Conservation (phyloP, 2,888 invertebrate species). For the Lasioglossum morio region DNA sequence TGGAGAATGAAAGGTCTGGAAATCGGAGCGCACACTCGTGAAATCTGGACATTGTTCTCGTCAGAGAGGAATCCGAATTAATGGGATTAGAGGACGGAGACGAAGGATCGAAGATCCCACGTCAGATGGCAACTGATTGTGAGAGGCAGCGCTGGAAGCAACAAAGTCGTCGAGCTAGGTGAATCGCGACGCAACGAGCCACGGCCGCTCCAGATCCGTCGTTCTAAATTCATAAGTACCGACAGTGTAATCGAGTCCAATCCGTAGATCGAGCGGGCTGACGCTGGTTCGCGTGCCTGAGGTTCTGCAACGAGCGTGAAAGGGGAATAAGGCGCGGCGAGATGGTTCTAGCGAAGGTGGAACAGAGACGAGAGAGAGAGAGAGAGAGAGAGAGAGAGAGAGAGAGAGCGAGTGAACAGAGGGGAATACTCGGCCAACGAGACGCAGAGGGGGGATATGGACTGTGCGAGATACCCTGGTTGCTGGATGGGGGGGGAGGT, state of each 20-base stretch:
- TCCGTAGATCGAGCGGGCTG: constrained; percentile 56
- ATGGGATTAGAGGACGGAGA: neutral
- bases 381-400: no score
- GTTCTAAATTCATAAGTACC: constrained; percentile 76
- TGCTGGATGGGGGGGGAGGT: constrained; percentile 74
- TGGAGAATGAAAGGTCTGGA: neutral
- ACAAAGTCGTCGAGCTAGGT: constrained; percentile 29
- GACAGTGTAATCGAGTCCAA: constrained; percentile 73
- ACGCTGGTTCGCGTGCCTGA: constrained; percentile 67
- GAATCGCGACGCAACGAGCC: constrained; percentile 26
- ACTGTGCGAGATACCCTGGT: constrained; percentile 39
- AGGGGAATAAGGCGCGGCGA: constrained; percentile 53
- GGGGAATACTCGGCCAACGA: constrained; percentile 45
- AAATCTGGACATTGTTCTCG: neutral
- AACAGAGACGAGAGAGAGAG: constrained; percentile 22
- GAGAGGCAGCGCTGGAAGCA: constrained; percentile 17
- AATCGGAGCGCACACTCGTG: neutral
- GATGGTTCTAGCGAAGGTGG: constrained; percentile 41
- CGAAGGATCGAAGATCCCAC: neutral
- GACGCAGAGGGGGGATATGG: constrained; percentile 17
- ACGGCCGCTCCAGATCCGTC: constrained; percentile 60
- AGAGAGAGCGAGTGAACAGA: no score
- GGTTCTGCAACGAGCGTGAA: constrained; percentile 64
- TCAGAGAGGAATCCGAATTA: neutral
- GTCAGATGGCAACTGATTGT: neutral